A percentile compares a stretch with the other conserved stretches of the same genome.
Evolutionary conservation across 2,888 invertebrate species (phyloP).

Genomic region (Protonemura montana): DNA sequence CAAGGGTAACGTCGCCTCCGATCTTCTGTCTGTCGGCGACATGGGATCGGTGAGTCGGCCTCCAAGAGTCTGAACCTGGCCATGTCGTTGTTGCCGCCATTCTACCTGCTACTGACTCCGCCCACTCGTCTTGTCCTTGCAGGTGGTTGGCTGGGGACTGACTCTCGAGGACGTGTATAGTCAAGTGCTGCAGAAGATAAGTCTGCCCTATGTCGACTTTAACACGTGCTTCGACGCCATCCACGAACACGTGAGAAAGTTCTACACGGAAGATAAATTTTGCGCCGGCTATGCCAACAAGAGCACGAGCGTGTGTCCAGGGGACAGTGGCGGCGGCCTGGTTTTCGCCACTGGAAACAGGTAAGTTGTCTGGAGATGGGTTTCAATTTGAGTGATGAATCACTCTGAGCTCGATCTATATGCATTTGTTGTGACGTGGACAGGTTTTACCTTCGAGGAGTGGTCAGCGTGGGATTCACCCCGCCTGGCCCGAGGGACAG

Average conservation of each 20-base stretch:
- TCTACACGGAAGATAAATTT: not conserved
- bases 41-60: not conserved
- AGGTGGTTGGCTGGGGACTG: not conserved
- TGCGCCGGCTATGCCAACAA: not conserved
- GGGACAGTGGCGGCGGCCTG: conserved; percentile 9
- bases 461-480: too few species aligned
- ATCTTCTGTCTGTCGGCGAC: not conserved
- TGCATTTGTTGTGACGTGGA: too few species aligned
- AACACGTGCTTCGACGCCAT: not conserved
- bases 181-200: not conserved
- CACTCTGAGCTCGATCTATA: too few species aligned
- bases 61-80: too few species aligned
- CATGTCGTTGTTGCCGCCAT: too few species aligned
- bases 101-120: too few species aligned
- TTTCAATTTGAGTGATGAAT: too few species aligned
- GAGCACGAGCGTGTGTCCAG: not conserved
- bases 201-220: not conserved
- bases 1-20: not conserved
- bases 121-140: not conserved
- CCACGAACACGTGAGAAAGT: not conserved
- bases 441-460: too few species aligned
- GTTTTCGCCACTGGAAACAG: not conserved
- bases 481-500: too few species aligned
- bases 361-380: not conserved
- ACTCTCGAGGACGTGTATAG: not conserved